These are phyloP conservation scores for Acleris holmiana DNA, from an alignment of 2,888 invertebrate genomes.

Conservation along the genomic window DNA sequence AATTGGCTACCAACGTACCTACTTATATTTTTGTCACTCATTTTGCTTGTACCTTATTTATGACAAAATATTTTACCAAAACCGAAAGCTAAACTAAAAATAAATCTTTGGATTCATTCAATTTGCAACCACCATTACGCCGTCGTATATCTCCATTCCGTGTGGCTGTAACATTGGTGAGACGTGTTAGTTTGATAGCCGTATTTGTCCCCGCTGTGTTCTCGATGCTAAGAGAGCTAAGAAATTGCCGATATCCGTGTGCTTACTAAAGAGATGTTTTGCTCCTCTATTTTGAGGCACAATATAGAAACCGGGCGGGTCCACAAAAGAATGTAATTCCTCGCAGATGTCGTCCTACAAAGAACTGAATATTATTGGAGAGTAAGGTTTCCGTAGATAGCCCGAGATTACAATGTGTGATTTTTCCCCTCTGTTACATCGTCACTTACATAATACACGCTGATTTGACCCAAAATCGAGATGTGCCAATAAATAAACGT, in stretches of 20 bases:
- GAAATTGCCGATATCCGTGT: slow-evolving; percentile 50
- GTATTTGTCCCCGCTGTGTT: slow-evolving; percentile 9
- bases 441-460: slow-evolving; percentile 22
- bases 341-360: slow-evolving; percentile 63
- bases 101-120: too few species aligned
- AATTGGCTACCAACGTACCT: too few species aligned
- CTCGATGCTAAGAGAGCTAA: slow-evolving; percentile 26
- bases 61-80: too few species aligned
- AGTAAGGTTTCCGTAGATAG: slow-evolving; percentile 45
- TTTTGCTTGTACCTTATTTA: too few species aligned
- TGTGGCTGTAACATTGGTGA: too few species aligned
- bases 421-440: slow-evolving; percentile 40
- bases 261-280: slow-evolving; percentile 53
- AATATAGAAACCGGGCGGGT: slow-evolving; percentile 51
- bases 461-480: slow-evolving; percentile 25
- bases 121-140: too few species aligned
- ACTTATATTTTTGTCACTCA: too few species aligned
- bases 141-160: too few species aligned
- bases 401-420: slow-evolving; percentile 50
- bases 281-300: slow-evolving; percentile 52
- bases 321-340: slow-evolving; percentile 68
- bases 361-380: slow-evolving; percentile 61
- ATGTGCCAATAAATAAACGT: slow-evolving; percentile 24
- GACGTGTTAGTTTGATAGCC: slow-evolving; percentile 12
- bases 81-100: too few species aligned